Evolutionary conservation across 1,140 invertebrate species (phyloP).

Genomic region (Magallana gigas): DNA sequence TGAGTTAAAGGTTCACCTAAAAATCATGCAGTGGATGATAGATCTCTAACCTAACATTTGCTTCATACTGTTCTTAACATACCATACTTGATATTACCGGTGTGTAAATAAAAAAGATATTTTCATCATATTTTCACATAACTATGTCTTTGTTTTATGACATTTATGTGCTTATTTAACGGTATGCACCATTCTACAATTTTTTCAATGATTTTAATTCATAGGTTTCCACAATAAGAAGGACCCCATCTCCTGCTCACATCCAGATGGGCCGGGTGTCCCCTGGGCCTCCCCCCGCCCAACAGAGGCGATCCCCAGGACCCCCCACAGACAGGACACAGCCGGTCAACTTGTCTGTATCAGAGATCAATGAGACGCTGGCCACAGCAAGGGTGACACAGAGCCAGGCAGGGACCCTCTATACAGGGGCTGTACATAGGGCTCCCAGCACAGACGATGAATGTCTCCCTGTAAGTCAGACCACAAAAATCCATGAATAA

Average conservation of each 20-base stretch:
- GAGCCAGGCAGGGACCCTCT: background rate
- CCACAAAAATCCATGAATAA: no score
- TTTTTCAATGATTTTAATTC: background rate
- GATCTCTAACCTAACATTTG: no score
- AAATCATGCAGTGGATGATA: no score
- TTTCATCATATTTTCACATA: no score
- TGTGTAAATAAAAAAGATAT: no score
- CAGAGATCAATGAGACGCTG: background rate
- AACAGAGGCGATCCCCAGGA: background rate
- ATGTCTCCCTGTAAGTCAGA: background rate
- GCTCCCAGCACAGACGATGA: background rate
- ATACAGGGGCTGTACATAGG: background rate
- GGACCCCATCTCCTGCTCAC: slow-evolving; percentile 56
- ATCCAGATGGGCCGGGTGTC: slow-evolving; percentile 32
- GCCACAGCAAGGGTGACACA: background rate
- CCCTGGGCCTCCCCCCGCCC: background rate
- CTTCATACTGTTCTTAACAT: no score
- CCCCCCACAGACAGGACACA: slow-evolving; percentile 33
- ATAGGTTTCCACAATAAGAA: slow-evolving; percentile 54
- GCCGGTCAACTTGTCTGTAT: slow-evolving; percentile 52
- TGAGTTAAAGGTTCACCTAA: no score
- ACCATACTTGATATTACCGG: no score
- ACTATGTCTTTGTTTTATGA: background rate
- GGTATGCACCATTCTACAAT: no score
- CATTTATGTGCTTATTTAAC: background rate